Conservation (phyloP, 1,140 invertebrate genomes). For the Charaxes varanes region DNA sequence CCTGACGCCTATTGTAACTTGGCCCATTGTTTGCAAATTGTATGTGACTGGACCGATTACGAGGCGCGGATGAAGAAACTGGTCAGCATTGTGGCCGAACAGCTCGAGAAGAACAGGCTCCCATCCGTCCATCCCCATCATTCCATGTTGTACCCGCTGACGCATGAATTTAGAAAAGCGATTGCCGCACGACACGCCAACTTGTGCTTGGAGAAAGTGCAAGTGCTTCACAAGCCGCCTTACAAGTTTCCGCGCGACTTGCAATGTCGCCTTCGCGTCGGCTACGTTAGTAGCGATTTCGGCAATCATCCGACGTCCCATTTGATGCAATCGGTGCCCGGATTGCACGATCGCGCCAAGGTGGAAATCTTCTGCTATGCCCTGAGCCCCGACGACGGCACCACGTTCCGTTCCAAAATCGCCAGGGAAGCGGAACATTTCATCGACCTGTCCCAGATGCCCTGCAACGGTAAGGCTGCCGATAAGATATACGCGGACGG, state of each 20-base stretch:
- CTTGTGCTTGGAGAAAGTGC: conserved; percentile 97
- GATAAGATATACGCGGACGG: conserved; percentile 96
- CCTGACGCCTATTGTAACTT: conserved; percentile 99
- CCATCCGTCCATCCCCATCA: conserved; percentile 99
- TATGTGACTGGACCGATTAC: conserved; percentile 99
- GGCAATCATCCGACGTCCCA: conserved; percentile 99
- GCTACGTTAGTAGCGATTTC: conserved; percentile 99
- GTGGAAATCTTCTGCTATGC: conserved; percentile 99
- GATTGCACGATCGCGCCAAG: conserved; percentile 88
- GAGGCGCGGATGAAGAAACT: conserved; percentile 96
- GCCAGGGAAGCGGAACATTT: conserved; percentile 96
- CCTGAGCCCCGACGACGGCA: conserved; percentile 96
- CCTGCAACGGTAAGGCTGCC: conserved; percentile 98
- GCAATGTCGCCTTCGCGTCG: conserved; percentile 87
- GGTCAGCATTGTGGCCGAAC: conserved; percentile 97
- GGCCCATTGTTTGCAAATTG: conserved; percentile 98
- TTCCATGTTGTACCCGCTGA: conserved; percentile 98
- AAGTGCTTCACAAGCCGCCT: conserved; percentile 92
- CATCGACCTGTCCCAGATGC: conserved; percentile 93
- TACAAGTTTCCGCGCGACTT: conserved; percentile 88
- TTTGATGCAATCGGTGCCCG: conserved; percentile 99
- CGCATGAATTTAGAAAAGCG: conserved; percentile 95
- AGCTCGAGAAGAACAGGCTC: conserved; percentile 95
- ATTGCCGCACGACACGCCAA: conserved; percentile 98
- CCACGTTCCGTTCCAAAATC: conserved; percentile 96